These are phyloP conservation scores for Phorcus lineatus DNA, from an alignment of 2,888 invertebrate genomes.

Conservation along the genomic window DNA sequence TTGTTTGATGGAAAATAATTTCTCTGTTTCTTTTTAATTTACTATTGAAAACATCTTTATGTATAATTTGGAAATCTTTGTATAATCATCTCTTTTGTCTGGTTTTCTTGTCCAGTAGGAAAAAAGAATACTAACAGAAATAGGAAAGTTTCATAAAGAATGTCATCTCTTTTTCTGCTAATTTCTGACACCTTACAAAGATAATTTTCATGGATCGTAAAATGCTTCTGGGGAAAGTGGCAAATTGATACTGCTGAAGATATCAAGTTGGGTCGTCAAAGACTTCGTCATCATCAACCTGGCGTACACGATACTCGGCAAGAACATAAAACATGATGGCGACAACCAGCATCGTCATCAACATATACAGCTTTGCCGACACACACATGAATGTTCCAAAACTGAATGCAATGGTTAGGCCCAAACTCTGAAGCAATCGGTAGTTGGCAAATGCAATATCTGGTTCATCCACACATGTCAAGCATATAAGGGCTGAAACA, in stretches of 20 bases:
- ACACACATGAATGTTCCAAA: slow-evolving; percentile 69
- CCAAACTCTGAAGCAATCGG: slow-evolving; percentile 73
- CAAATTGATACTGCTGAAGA: too few relatives aligned
- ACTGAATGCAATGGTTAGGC: slow-evolving; percentile 69
- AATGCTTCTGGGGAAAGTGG: too few relatives aligned
- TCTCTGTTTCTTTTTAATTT: too few relatives aligned
- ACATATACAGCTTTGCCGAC: slow-evolving; percentile 68
- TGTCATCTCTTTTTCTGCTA: not conserved
- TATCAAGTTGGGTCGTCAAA: slow-evolving; percentile 45
- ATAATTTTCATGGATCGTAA: too few relatives aligned
- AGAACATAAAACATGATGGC: slow-evolving; percentile 72
- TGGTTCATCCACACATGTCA: slow-evolving; percentile 72
- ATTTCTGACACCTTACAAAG: not conserved
- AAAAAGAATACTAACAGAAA: too few relatives aligned
- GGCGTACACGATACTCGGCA: slow-evolving; percentile 71
- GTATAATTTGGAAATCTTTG: not conserved
- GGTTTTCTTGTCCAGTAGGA: too few relatives aligned
- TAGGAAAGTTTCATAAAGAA: too few relatives aligned
- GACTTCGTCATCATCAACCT: slow-evolving; percentile 54
- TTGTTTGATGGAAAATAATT: not conserved
- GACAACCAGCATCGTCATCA: slow-evolving; percentile 70
- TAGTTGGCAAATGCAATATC: slow-evolving; percentile 74
- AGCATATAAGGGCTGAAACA: slow-evolving; percentile 70
- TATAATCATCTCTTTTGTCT: too few relatives aligned
- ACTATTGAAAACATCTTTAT: too few relatives aligned